Conservation (phyloP, 2,888 invertebrate species). For the Pristionchus fissidentatus region DNA sequence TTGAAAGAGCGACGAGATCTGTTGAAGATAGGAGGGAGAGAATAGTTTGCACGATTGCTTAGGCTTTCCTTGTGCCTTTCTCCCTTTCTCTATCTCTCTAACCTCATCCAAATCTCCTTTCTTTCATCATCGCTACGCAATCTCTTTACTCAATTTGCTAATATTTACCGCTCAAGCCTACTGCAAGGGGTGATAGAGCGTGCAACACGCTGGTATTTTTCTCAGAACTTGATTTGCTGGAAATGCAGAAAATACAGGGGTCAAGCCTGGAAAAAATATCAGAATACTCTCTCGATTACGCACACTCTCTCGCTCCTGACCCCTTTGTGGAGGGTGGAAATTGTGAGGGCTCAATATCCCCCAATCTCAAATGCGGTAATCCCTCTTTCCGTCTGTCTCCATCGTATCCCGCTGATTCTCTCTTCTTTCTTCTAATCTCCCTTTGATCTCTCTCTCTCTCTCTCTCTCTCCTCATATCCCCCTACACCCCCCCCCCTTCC, state of each 20-base stretch:
- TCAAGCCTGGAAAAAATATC: too few species aligned
- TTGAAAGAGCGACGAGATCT: neutral
- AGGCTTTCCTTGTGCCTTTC: neutral
- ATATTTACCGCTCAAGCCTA: too few species aligned
- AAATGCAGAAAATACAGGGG: too few species aligned
- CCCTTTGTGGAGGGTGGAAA: too few species aligned
- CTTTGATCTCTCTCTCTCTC: constrained; percentile 7
- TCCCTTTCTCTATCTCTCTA: neutral
- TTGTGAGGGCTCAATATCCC: too few species aligned
- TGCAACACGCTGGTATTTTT: too few species aligned
- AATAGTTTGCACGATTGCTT: neutral
- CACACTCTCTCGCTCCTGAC: too few species aligned
- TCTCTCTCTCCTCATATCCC: constrained; percentile 1
- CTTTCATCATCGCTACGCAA: constrained; percentile 4
- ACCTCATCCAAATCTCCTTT: neutral
- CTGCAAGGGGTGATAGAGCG: too few species aligned
- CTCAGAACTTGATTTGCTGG: too few species aligned
- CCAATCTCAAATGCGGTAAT: neutral
- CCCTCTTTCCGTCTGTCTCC: constrained; percentile 18
- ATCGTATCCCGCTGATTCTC: constrained; percentile 9
- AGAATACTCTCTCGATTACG: too few species aligned
- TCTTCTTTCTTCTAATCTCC: constrained; percentile 22
- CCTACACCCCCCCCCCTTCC: neutral
- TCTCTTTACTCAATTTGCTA: too few species aligned
- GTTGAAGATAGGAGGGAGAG: neutral